A percentile compares a stretch with the other conserved stretches of the same genome.
Conservation (phyloP, 2,797 vertebrate genomes). For the Melanotaenia maccullochi region DNA sequence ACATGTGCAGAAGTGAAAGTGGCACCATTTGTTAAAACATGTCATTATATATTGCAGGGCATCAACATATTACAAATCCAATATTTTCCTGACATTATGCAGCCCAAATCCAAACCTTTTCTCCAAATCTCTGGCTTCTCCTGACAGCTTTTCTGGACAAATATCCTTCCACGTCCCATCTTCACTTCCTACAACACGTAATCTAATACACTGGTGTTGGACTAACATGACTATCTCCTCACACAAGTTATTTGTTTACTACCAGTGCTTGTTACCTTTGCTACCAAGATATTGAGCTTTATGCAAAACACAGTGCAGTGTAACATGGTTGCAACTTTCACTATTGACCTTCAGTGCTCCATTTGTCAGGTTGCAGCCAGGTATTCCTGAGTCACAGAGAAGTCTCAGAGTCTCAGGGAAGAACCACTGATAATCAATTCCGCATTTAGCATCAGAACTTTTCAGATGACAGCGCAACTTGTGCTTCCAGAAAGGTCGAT, state of each 20-base stretch:
- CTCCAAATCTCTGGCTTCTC: neutral
- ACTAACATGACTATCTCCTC: neutral
- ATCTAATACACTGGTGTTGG: neutral
- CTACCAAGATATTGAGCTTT: neutral
- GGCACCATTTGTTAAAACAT: too few species aligned
- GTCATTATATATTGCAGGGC: too few species aligned
- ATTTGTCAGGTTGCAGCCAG: neutral
- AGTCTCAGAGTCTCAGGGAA: conserved; percentile 13
- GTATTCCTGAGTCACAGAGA: neutral
- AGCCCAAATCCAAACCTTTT: neutral
- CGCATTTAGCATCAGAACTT: conserved; percentile 32
- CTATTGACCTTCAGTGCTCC: neutral
- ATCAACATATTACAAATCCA: neutral
- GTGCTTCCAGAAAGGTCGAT: conserved; percentile 38
- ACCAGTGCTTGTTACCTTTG: neutral
- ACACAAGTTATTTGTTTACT: neutral
- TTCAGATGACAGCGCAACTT: conserved; percentile 56
- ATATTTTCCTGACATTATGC: neutral
- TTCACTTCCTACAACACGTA: neutral
- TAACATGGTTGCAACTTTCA: neutral
- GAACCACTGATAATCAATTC: conserved; percentile 33
- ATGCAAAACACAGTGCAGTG: neutral
- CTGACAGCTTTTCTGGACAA: too few species aligned
- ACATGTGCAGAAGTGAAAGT: too few species aligned
- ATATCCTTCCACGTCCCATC: neutral